Percentiles rank a stretch among this genome's conserved stretches.
Evolutionary conservation across 1,140 invertebrate species (phyloP).

Genomic region (Drosophila lowei): DNA sequence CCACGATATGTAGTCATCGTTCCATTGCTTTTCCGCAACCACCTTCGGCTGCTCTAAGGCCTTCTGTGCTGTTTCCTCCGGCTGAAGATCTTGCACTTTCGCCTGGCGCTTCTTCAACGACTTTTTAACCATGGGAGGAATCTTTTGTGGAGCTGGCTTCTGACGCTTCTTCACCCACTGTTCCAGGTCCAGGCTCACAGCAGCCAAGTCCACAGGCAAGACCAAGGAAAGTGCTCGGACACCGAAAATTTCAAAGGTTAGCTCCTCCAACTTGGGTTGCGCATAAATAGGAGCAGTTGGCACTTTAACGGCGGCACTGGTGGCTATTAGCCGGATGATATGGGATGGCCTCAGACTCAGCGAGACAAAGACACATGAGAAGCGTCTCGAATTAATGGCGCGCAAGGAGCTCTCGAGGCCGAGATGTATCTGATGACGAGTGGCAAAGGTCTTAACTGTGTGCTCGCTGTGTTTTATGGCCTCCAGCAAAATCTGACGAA

Average conservation of each 20-base stretch:
- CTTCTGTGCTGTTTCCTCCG: background rate
- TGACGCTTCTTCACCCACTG: conserved; percentile 39
- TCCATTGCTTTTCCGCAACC: conserved; percentile 26
- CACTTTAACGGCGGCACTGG: conserved; percentile 56
- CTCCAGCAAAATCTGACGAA: conserved; percentile 32
- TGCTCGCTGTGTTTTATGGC: conserved; percentile 4
- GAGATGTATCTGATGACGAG: conserved; percentile 45
- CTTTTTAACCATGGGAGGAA: background rate
- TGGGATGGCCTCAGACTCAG: conserved; percentile 61
- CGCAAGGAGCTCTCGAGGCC: conserved; percentile 64
- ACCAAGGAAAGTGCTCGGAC: conserved; percentile 45
- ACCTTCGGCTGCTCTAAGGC: background rate
- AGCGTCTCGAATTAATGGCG: conserved; percentile 49
- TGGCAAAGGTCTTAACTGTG: conserved; percentile 38
- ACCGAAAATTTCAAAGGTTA: conserved; percentile 61
- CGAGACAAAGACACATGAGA: conserved; percentile 63
- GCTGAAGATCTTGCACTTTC: background rate
- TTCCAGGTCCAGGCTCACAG: conserved; percentile 43
- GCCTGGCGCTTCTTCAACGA: background rate
- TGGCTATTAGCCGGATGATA: conserved; percentile 57
- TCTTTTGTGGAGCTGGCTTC: background rate
- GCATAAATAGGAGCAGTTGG: conserved; percentile 62
- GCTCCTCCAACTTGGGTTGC: conserved; percentile 63
- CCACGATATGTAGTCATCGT: conserved; percentile 58
- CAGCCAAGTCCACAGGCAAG: conserved; percentile 45